These are phyloP conservation scores for Leucoma salicis DNA, from an alignment of 2,888 invertebrate genomes.

Conservation along the genomic window DNA sequence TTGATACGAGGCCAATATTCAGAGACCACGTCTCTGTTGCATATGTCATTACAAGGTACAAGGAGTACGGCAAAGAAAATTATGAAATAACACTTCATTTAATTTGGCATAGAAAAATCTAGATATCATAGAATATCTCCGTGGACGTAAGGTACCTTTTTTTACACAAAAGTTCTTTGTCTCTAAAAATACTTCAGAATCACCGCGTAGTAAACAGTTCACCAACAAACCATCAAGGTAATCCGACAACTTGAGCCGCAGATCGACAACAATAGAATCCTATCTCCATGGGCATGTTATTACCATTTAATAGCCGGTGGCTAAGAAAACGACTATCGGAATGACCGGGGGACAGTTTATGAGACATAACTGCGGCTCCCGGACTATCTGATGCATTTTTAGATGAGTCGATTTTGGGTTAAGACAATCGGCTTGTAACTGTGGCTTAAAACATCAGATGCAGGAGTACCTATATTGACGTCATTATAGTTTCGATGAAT, in stretches of 20 bases:
- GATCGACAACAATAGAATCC: slow-evolving; percentile 30
- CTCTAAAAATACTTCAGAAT: slow-evolving; percentile 1
- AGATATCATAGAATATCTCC: too few species aligned
- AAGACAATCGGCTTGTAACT: slow-evolving; percentile 65
- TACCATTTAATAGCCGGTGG: slow-evolving; percentile 41
- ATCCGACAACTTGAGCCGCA: slow-evolving; percentile 26
- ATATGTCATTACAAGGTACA: too few species aligned
- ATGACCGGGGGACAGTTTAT: slow-evolving; percentile 67
- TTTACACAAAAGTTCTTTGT: slow-evolving; percentile 2
- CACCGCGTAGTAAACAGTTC: background rate
- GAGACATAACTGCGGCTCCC: slow-evolving; percentile 65
- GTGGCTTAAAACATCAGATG: slow-evolving; percentile 29
- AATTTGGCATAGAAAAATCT: too few species aligned
- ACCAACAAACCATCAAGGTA: slow-evolving; percentile 26
- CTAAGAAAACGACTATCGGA: slow-evolving; percentile 54
- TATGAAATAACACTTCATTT: too few species aligned
- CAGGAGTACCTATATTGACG: too few species aligned
- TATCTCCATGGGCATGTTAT: slow-evolving; percentile 35
- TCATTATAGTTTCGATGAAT: too few species aligned
- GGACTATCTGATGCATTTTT: slow-evolving; percentile 59
- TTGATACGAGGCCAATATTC: too few species aligned
- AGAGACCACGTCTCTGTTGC: too few species aligned
- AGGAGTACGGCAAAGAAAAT: too few species aligned
- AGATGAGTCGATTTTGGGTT: slow-evolving; percentile 68
- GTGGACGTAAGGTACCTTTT: too few species aligned